These are phyloP conservation scores for Trichonephila clavata DNA, from an alignment of 1,140 invertebrate genomes.

Conservation along the genomic window DNA sequence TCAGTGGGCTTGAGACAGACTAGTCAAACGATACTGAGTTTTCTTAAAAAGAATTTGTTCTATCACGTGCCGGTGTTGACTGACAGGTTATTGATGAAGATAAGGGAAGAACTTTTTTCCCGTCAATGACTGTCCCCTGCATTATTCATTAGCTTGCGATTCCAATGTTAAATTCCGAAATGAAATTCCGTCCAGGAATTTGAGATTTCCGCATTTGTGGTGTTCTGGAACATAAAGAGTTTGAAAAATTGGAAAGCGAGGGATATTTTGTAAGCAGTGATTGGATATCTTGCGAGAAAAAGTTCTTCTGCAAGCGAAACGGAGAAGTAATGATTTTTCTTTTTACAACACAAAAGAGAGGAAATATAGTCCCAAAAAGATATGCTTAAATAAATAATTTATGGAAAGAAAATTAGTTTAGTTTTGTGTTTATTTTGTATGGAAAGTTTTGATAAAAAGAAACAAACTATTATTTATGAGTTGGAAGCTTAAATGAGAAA, in stretches of 20 bases:
- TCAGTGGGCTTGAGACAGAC: background rate
- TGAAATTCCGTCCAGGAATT: conserved; percentile 33
- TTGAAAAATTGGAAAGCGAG: background rate
- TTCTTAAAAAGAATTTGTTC: background rate
- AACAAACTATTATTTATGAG: no score
- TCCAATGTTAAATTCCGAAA: background rate
- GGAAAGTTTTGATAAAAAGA: no score
- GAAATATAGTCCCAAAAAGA: background rate
- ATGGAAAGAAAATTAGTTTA: background rate
- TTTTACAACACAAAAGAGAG: no score
- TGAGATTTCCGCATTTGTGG: background rate
- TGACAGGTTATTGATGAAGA: background rate
- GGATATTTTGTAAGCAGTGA: background rate
- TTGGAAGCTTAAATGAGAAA: no score
- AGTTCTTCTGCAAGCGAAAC: background rate
- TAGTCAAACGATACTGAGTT: background rate
- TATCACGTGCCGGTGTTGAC: background rate
- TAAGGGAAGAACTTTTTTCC: background rate
- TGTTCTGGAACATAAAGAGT: background rate
- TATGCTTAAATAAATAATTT: background rate
- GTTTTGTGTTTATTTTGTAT: no score
- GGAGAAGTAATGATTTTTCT: background rate
- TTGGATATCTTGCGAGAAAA: background rate
- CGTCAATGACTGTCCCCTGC: background rate
- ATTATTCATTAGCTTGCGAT: conserved; percentile 35